Percentiles rank a stretch among this genome's conserved stretches.
Evolutionary conservation across 2,113 vertebrate genomes (phyloP).

Genomic region (Rhagologus leucostigma): DNA sequence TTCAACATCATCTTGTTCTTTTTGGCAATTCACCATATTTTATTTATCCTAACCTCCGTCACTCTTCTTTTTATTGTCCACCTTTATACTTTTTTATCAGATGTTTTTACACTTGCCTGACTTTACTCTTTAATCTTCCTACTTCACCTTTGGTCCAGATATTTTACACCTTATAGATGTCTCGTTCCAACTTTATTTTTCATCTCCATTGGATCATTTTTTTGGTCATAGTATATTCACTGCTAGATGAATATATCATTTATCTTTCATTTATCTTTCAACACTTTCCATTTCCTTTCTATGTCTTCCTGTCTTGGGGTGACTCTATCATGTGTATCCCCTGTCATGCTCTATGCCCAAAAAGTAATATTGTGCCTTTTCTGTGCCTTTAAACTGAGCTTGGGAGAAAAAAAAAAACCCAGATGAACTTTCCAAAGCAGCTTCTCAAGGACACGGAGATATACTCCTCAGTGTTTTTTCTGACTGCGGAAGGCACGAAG

Average conservation of each 20-base stretch:
- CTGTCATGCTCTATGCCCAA: no score
- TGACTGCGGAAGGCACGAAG: no score
- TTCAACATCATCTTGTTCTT: not conserved
- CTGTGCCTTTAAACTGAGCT: no score
- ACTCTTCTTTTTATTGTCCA: not conserved
- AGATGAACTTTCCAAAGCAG: no score
- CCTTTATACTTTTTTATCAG: not conserved
- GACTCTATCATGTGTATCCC: no score
- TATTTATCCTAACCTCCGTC: not conserved
- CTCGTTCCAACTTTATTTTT: conserved; percentile 32
- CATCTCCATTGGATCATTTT: not conserved
- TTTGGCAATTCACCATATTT: not conserved
- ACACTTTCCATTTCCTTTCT: conserved; percentile 10
- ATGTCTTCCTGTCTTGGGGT: no score
- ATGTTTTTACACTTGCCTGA: not conserved
- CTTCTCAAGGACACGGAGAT: no score
- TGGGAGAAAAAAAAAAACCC: no score
- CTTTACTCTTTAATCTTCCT: conserved; percentile 8
- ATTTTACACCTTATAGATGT: not conserved
- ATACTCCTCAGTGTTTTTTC: no score
- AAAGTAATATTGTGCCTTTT: no score
- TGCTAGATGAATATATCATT: not conserved
- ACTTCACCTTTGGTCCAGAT: not conserved
- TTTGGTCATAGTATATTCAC: not conserved
- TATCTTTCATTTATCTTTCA: conserved; percentile 45